Base-by-base conservation (phyloP, 2,888 invertebrate genomes). In the Pimpla rufipes region DNA sequence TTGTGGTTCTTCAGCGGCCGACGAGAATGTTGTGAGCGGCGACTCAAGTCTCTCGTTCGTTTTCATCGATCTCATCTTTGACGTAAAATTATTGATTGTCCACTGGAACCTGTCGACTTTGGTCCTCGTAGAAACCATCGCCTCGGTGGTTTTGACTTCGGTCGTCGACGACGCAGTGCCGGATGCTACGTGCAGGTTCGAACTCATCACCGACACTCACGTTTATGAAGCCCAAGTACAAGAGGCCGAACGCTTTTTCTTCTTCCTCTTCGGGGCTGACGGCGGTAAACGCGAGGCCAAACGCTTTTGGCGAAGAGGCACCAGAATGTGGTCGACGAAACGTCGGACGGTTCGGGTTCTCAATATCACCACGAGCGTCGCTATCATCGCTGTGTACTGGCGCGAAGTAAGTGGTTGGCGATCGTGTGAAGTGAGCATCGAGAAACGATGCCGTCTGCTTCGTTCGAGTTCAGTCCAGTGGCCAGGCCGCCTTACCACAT, bases 361-460 rank as follows among this genome's bases (percentile, higher is more conserved):
- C n/a, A 59, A 35, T 59, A 35, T 59, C n/a, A 59, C 37, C 59
- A 59, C 59, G 35, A 59, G 59, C 35, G 57, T 57, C 57, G 57
- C 57, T 2, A 11, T 57, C 21, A n/a, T 35, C 59, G 59, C n/a
- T 35, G n/a, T n/a, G n/a, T 16, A 59, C 16, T 35, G 59, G 35
- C 35, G 59, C 35, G 59, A 59, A 59, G 35, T 59, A 35, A 29
- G 7, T 4, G 37, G 35, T 59, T 59, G 29, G 59, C 16, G 59
- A 35, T 37, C 35, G 13, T 35, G 59, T 59, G 59, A 59, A 35
- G 57, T n/a, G n/a, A n/a, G n/a, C n/a, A n/a, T n/a, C n/a, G n/a
- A n/a, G n/a, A n/a, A n/a, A n/a, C n/a, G n/a, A n/a, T n/a, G n/a
- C n/a, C n/a, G n/a, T n/a, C n/a, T n/a, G n/a, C n/a, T n/a, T n/a